A percentile compares a stretch with the other conserved stretches of the same genome.
phyloP scores from a whole-genome alignment of 2,113 vertebrate genomes.

The Parus major region DNA sequence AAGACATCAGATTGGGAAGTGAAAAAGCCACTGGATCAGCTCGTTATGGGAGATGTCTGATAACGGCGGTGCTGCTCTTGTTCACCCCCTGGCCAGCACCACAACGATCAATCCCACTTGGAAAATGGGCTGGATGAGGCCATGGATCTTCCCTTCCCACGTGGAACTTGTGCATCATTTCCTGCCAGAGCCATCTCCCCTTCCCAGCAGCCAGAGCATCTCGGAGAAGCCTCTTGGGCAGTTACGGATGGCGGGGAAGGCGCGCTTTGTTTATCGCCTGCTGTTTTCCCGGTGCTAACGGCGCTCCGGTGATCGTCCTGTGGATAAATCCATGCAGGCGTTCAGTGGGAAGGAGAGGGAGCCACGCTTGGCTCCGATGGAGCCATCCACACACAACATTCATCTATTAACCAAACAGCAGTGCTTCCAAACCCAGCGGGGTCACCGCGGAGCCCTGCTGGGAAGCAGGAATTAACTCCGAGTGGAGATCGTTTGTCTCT shows the following conservation, averaged over 20 bases:
- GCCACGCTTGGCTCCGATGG: constrained; percentile 24
- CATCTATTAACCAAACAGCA: constrained; percentile 65
- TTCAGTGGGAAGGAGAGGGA: constrained; percentile 59
- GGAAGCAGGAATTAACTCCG: constrained; percentile 71
- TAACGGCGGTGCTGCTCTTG: rapidly evolving
- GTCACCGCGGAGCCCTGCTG: constrained; percentile 52
- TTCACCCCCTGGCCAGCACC: not conserved
- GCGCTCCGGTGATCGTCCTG: constrained; percentile 13
- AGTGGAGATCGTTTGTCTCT: constrained; percentile 66
- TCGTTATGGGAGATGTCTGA: not conserved
- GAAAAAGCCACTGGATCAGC: not conserved
- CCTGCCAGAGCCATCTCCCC: not conserved
- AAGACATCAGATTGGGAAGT: not conserved
- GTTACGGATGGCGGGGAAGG: not conserved
- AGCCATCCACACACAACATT: constrained; percentile 49
- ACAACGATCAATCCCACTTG: not conserved
- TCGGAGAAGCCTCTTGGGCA: constrained; percentile 25
- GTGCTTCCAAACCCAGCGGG: constrained; percentile 68
- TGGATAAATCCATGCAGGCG: constrained; percentile 69
- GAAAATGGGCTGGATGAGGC: not conserved
- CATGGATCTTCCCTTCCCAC: not conserved
- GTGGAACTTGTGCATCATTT: not conserved
- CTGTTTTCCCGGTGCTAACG: constrained; percentile 42
- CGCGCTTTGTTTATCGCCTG: not conserved
- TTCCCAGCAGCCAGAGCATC: not conserved